Conservation (phyloP, 2,888 invertebrate genomes). For the Lymantria monacha region DNA sequence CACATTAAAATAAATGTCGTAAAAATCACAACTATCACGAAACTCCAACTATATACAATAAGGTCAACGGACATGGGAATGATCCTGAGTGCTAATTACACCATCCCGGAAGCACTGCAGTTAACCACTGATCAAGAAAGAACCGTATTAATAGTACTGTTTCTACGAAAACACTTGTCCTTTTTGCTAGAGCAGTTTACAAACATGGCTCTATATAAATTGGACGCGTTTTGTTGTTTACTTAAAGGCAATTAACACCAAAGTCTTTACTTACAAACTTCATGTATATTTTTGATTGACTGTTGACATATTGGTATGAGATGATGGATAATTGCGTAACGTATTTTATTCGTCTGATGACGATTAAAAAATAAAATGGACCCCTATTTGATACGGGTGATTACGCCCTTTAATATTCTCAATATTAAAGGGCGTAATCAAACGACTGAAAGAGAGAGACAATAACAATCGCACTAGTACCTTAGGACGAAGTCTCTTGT, state of each 20-base stretch:
- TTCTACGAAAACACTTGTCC: constrained; percentile 15
- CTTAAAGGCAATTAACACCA: constrained; percentile 65
- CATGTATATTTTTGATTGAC: constrained; percentile 62
- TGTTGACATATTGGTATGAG: constrained; percentile 58
- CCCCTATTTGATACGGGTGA: too few relatives aligned
- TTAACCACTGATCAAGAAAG: constrained; percentile 11
- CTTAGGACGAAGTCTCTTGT: too few relatives aligned
- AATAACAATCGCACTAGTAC: too few relatives aligned
- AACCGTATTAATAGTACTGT: constrained; percentile 12
- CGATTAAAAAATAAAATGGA: too few relatives aligned
- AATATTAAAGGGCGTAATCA: too few relatives aligned
- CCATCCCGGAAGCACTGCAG: constrained; percentile 13
- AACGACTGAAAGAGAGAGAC: too few relatives aligned
- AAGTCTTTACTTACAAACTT: constrained; percentile 45
- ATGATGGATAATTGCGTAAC: constrained; percentile 24
- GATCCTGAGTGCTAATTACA: constrained; percentile 5
- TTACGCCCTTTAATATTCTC: too few relatives aligned
- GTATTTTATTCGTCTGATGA: too few relatives aligned
- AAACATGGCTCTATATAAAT: constrained; percentile 32
- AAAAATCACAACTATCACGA: background rate
- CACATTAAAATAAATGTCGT: too few relatives aligned
- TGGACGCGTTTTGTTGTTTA: constrained; percentile 44
- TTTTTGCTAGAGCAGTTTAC: constrained; percentile 30
- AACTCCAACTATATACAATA: background rate
- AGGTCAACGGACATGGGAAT: background rate